Percentiles rank a stretch among this genome's conserved stretches.
phyloP scores from a whole-genome alignment of 2,888 invertebrate genomes.

The Stenichneumon culpator region DNA sequence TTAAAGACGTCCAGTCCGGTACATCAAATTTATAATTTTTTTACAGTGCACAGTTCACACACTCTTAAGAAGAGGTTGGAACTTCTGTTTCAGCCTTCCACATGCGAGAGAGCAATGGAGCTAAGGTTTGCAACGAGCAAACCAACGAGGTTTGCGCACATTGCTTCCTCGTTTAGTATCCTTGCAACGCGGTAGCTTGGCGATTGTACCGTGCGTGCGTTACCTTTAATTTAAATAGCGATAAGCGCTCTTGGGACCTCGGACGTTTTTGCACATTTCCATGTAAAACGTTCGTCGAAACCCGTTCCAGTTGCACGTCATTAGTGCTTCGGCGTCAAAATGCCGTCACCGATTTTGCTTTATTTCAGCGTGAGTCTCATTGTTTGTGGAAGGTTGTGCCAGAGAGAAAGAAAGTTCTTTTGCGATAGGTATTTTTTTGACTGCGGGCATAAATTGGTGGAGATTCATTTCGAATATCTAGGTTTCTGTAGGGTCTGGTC shows the following conservation, averaged over 20 bases:
- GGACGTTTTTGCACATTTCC: neutral
- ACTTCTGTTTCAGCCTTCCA: neutral
- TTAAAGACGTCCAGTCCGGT: too few relatives aligned
- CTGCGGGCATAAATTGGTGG: neutral
- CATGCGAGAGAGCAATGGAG: neutral
- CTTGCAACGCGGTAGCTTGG: neutral
- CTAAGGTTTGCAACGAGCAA: neutral
- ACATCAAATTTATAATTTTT: too few relatives aligned
- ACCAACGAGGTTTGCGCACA: neutral
- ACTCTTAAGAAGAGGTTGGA: neutral
- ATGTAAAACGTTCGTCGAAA: neutral
- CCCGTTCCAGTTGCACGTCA: conserved; percentile 19
- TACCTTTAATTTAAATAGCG: conserved; percentile 9
- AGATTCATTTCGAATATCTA: neutral
- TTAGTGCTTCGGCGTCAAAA: neutral
- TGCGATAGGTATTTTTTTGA: neutral
- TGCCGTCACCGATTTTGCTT: neutral
- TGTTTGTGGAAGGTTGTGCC: neutral
- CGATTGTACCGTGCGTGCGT: neutral
- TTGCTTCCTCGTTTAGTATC: neutral
- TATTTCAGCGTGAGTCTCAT: neutral
- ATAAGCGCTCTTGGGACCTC: neutral
- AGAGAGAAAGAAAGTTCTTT: neutral
- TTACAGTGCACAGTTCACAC: too few relatives aligned
- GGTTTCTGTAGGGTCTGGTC: neutral